Conservation (phyloP, 1,140 invertebrate genomes). For the Achatina immaculata region DNA sequence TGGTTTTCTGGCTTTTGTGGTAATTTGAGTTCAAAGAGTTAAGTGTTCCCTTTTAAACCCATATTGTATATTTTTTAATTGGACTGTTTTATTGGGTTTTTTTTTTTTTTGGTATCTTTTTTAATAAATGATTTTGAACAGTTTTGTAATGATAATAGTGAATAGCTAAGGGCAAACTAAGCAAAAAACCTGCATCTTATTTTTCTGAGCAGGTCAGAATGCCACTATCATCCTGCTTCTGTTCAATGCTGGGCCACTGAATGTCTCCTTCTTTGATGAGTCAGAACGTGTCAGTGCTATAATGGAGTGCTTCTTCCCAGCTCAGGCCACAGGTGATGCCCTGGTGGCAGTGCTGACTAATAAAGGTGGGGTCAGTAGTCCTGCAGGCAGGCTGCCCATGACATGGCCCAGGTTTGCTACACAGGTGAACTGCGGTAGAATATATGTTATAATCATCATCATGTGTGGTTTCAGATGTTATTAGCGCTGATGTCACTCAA, state of each 20-base stretch:
- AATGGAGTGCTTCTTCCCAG: constrained; percentile 64
- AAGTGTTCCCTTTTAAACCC: too few relatives aligned
- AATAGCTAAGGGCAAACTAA: neutral
- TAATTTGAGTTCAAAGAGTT: too few relatives aligned
- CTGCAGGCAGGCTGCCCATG: constrained; percentile 60
- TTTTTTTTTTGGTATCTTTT: too few relatives aligned
- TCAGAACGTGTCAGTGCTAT: constrained; percentile 53
- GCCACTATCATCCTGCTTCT: constrained; percentile 56
- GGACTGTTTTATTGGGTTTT: too few relatives aligned
- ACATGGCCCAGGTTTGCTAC: constrained; percentile 55
- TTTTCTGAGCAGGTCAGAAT: constrained; percentile 12
- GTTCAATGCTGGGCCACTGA: constrained; percentile 62
- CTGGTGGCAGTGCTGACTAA: constrained; percentile 50
- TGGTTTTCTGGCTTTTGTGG: too few relatives aligned
- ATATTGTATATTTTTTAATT: too few relatives aligned
- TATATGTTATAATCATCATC: too few relatives aligned
- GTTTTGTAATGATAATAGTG: neutral
- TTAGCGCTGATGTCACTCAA: too few relatives aligned
- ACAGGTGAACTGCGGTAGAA: constrained; percentile 35
- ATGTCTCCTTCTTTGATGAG: constrained; percentile 53
- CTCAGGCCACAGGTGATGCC: constrained; percentile 62
- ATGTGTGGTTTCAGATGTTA: too few relatives aligned
- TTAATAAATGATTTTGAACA: neutral
- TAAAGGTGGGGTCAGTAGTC: constrained; percentile 47
- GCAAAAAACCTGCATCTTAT: too few relatives aligned